Percentiles rank a stretch among this genome's conserved stretches.
phyloP scores from a whole-genome alignment of 1,140 invertebrate species.

The Contarinia nasturtii region DNA sequence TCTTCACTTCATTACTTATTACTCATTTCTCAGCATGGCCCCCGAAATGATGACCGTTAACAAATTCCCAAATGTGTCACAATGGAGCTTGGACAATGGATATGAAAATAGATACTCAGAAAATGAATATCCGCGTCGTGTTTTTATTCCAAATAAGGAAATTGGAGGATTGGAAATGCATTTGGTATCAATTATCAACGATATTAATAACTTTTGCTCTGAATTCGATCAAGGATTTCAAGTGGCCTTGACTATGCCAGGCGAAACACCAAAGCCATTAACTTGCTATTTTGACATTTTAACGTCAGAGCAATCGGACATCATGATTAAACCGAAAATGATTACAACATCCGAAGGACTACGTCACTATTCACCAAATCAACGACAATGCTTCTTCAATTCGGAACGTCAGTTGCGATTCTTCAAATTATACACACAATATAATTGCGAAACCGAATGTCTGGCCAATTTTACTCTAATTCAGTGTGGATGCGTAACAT shows the following conservation, averaged over 20 bases:
- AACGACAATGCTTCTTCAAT: constrained; percentile 34
- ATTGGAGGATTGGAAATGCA: too few relatives aligned
- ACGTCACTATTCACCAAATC: constrained; percentile 23
- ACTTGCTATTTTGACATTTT: neutral
- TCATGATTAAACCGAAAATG: constrained; percentile 33
- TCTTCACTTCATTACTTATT: too few relatives aligned
- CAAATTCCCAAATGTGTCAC: too few relatives aligned
- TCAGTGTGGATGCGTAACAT: constrained; percentile 36
- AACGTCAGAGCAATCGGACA: constrained; percentile 29
- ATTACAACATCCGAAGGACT: constrained; percentile 36
- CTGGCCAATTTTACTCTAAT: constrained; percentile 36
- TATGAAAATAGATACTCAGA: too few relatives aligned
- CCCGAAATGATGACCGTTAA: too few relatives aligned
- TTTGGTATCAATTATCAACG: constrained; percentile 32
- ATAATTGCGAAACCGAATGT: constrained; percentile 42
- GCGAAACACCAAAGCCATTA: neutral
- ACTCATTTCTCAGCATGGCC: too few relatives aligned
- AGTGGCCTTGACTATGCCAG: constrained; percentile 2
- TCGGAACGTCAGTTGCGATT: constrained; percentile 36
- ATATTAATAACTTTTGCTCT: constrained; percentile 42
- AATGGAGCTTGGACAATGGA: too few relatives aligned
- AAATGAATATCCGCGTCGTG: too few relatives aligned
- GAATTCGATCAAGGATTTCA: constrained; percentile 49
- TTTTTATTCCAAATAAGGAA: too few relatives aligned
- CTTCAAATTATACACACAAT: constrained; percentile 39